These are phyloP conservation scores for Scaptomyza parva DNA, from an alignment of 2,888 invertebrate genomes.

Conservation along the genomic window DNA sequence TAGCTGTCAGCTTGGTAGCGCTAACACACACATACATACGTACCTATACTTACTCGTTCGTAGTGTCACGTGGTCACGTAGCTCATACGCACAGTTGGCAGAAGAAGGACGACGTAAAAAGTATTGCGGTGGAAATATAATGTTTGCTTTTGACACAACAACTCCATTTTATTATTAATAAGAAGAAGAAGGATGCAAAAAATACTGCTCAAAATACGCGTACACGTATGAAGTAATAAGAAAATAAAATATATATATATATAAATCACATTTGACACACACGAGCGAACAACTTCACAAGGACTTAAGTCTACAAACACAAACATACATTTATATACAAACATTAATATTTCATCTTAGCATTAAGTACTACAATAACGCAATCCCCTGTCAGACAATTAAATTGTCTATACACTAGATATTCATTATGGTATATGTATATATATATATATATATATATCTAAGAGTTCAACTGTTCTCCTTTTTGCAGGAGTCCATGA, in stretches of 20 bases:
- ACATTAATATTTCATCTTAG: slow-evolving; percentile 6
- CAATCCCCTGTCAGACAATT: slow-evolving; percentile 12
- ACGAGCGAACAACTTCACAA: slow-evolving; percentile 33
- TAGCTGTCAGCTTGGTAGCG: slow-evolving; percentile 38
- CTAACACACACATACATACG: not conserved
- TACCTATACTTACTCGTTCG: slow-evolving; percentile 3
- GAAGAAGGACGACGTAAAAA: slow-evolving; percentile 5
- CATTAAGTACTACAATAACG: slow-evolving; percentile 23
- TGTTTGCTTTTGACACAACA: slow-evolving; percentile 51
- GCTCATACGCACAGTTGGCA: slow-evolving; percentile 49
- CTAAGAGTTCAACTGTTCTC: slow-evolving; percentile 24
- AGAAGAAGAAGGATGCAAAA: slow-evolving; percentile 26
- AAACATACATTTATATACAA: slow-evolving; percentile 4
- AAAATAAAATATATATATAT: slow-evolving; percentile 18
- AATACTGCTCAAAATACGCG: slow-evolving; percentile 34
- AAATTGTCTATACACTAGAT: not conserved
- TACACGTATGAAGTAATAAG: slow-evolving; percentile 3
- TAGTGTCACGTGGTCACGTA: slow-evolving; percentile 50
- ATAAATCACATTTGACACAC: slow-evolving; percentile 53
- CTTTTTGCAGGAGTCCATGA: slow-evolving; percentile 86
- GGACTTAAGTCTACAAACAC: not conserved
- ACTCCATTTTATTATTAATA: slow-evolving; percentile 35
- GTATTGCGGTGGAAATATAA: slow-evolving; percentile 34
- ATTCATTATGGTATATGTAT: not conserved
- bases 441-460: not conserved